Base-by-base conservation (phyloP, 2,113 vertebrate genomes). In the Acrocephalus arundinaceus region DNA sequence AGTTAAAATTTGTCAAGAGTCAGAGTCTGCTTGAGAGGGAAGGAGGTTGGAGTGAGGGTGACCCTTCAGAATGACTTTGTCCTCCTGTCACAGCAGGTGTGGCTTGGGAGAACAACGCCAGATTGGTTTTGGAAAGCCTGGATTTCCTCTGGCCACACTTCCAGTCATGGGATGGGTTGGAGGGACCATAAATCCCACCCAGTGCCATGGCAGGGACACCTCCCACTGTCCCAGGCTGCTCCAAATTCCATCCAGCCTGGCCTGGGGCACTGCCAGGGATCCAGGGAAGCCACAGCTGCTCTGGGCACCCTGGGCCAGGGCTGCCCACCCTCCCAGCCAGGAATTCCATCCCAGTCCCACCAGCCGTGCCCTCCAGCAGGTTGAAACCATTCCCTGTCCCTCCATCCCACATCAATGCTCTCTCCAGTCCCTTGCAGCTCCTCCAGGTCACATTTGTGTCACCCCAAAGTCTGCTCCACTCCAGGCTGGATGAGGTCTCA, bases 141-240 rank as follows among this genome's bases (percentile, higher is more conserved):
- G 52, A 12, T 73, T 61, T n/a, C 54, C 39, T 7, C 45, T 33
- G 52, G 35, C 41, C 67, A 0, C 12, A 0, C 18, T 84, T 11
- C 21, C 71, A 48, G 0, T 5, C n/a, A 1, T 17, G 70, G 70
- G 5, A 25, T 30, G 61, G 68, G 46, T 14, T 5, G 45, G 13
- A 28, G 7, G 62, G 33, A 15, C 14, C 28, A 0, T 0, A 21
- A 15, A 55, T 0, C 23, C 23, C 61, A 4, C 0, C 70, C 54
- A 22, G n/a, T 35, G 6, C 23, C 78, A 7, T 31, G 78, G 70
- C 70, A 89, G 78, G 87, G 54, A 68, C 87, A 3, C 62, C 54
- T 68, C 0, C 51, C 77, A 46, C 68, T 25, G 28, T 13, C 27
- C 59, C 77, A 51, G 85, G 35, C 0, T 39, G 48, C 33, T 39